Evolutionary conservation across 2,113 vertebrate species (phyloP).

Genomic region (Siniperca chuatsi): DNA sequence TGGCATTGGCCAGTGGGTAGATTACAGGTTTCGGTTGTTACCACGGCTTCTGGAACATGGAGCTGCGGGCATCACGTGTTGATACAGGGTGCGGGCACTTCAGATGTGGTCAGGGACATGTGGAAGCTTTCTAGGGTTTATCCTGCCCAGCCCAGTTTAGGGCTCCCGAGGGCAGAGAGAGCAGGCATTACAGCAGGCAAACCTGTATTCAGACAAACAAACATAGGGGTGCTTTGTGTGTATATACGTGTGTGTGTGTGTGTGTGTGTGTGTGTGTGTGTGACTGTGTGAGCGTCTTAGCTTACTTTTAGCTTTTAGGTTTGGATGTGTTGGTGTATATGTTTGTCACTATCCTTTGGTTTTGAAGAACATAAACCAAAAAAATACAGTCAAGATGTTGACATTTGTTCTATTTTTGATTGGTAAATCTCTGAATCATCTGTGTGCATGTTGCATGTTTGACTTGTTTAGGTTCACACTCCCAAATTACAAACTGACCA

Average conservation of each 20-base stretch:
- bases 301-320: slow-evolving; percentile 4
- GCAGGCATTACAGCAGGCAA: slow-evolving; percentile 37
- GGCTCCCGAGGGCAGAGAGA: slow-evolving; percentile 39
- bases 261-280: background rate
- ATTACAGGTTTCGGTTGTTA: slow-evolving; percentile 78
- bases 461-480: slow-evolving; percentile 1
- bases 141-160: slow-evolving; percentile 67
- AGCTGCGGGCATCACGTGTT: slow-evolving; percentile 76
- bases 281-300: background rate
- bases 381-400: slow-evolving; percentile 12
- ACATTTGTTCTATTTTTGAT: background rate
- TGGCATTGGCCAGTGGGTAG: slow-evolving; percentile 70
- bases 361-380: slow-evolving; percentile 20
- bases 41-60: slow-evolving; percentile 72
- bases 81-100: slow-evolving; percentile 73
- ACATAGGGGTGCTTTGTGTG: slow-evolving; percentile 54
- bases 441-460: slow-evolving; percentile 9
- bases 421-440: background rate
- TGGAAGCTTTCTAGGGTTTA: slow-evolving; percentile 81
- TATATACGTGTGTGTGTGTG: slow-evolving; percentile 6
- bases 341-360: slow-evolving; percentile 32
- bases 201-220: slow-evolving; percentile 68
- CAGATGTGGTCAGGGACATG: slow-evolving; percentile 82
- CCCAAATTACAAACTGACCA: background rate
- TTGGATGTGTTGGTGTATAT: slow-evolving; percentile 9